Evolutionary conservation across 2,888 invertebrate species (phyloP), one percentile per base, ranked within the genome.

Genomic region (Eugnorisma glareosa): DNA sequence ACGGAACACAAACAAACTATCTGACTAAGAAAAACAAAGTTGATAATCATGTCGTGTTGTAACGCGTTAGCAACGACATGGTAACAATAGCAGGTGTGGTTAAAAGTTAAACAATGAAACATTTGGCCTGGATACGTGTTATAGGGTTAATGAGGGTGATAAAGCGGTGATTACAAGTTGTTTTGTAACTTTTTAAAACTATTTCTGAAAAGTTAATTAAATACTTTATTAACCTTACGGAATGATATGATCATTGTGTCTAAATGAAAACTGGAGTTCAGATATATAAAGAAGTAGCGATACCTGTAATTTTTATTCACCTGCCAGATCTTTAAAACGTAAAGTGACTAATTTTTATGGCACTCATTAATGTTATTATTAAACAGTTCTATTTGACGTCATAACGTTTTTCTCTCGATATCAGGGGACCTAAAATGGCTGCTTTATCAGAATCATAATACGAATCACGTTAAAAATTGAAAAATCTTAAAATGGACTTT

Each of bases 91-190:
- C 84, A 77, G 78, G 83, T 86, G 71, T 59, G 31, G 78, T 67
- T 37, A 54, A 73, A 86, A 13, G 43, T 48, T 54, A n/a, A 43
- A 84, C 72, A 70, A 86, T 73, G 63, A 45, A 86, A 57, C 74
- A 21, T 69, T 35, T 67, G 67, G 48, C 74, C 86, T 51, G 51
- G 40, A 64, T 67, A 13, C 68, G 8, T 63, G 45, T 73, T 75
- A 64, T 43, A 13, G 4, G 86, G 86, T 84, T 84, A 75, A 84
- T 67, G 67, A 70, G 35, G 43, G n/a, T 35, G 21, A 40, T 86
- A 73, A 84, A 83, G 18, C 54, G 5, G 48, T 57, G 66, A 67
- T 81, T 72, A 81, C 45, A 68, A 5, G 13, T 66, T 15, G 31
- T 40, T 43, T 35, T 43, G 18, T n/a, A n/a, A 40, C 15, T 43